Evolutionary conservation across 2,113 vertebrate species (phyloP).

Genomic region (Rhinolophus ferrumequinum): DNA sequence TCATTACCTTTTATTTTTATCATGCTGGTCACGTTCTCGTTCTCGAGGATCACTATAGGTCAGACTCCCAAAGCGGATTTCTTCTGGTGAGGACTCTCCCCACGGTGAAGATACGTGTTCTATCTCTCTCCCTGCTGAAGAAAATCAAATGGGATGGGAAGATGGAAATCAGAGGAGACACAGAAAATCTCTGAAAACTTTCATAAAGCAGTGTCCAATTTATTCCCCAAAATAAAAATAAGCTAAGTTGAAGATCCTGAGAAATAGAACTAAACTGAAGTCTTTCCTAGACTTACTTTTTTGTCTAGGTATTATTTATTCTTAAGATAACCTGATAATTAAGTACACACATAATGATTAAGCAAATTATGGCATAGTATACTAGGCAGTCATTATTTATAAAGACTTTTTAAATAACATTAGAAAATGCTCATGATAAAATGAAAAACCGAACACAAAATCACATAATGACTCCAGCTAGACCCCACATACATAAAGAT

Average conservation of each 20-base stretch:
- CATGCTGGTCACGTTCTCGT: conserved; percentile 95
- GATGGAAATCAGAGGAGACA: background rate
- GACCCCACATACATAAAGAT: background rate
- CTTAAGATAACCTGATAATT: background rate
- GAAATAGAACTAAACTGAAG: background rate
- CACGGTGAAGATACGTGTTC: conserved; percentile 91
- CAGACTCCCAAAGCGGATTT: conserved; percentile 91
- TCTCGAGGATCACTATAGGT: conserved; percentile 92
- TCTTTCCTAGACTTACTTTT: background rate
- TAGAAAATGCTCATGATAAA: conserved; percentile 16
- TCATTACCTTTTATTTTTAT: conserved; percentile 95
- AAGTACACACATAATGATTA: background rate
- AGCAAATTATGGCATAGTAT: background rate
- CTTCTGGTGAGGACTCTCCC: conserved; percentile 95
- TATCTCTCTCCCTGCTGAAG: conserved; percentile 87
- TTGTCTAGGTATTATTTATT: background rate
- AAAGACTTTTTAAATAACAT: background rate
- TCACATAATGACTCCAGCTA: background rate
- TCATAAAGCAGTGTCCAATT: background rate
- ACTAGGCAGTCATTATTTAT: background rate
- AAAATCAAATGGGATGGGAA: conserved; percentile 25
- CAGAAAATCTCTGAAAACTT: background rate
- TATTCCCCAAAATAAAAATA: background rate
- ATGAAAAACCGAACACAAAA: conserved; percentile 39
- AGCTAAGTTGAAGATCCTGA: background rate